phyloP scores from a whole-genome alignment of 92 coral and sea anemone genomes.

The Metridium senile region DNA sequence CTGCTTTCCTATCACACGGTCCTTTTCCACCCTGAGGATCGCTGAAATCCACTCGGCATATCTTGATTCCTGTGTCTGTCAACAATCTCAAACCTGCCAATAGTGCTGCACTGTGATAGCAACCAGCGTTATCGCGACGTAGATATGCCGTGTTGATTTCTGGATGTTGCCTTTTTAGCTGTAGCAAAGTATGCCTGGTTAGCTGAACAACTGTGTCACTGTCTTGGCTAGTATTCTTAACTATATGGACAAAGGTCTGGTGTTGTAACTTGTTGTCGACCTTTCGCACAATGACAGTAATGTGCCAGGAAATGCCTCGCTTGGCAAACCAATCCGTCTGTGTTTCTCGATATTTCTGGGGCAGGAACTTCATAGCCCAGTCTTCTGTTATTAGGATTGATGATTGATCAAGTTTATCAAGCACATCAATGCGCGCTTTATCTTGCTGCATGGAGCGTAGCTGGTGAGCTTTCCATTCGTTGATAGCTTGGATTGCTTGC shows the following conservation, averaged over 20 bases:
- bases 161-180: constrained; percentile 23
- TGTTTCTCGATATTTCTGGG: constrained; percentile 29
- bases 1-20: constrained; percentile 48
- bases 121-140: constrained; percentile 45
- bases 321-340: constrained; percentile 44
- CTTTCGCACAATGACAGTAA: constrained; percentile 24
- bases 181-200: neutral
- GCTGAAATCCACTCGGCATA: constrained; percentile 37
- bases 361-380: constrained; percentile 48
- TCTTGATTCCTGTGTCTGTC: constrained; percentile 19
- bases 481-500: constrained; percentile 14
- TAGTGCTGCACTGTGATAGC: constrained; percentile 33
- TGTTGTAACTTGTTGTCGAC: constrained; percentile 7
- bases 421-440: constrained; percentile 20
- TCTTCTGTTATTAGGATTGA: no score
- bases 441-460: constrained; percentile 37
- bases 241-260: constrained; percentile 32
- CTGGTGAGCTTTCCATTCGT: constrained; percentile 39
- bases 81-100: constrained; percentile 1
- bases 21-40: constrained; percentile 63
- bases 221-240: constrained; percentile 29
- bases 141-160: constrained; percentile 21
- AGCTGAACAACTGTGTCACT: constrained; percentile 18
- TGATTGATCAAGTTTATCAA: constrained; percentile 10
- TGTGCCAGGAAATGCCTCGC: constrained; percentile 36